Conservation (phyloP, 2,888 invertebrate genomes). For the Drosophila robusta region DNA sequence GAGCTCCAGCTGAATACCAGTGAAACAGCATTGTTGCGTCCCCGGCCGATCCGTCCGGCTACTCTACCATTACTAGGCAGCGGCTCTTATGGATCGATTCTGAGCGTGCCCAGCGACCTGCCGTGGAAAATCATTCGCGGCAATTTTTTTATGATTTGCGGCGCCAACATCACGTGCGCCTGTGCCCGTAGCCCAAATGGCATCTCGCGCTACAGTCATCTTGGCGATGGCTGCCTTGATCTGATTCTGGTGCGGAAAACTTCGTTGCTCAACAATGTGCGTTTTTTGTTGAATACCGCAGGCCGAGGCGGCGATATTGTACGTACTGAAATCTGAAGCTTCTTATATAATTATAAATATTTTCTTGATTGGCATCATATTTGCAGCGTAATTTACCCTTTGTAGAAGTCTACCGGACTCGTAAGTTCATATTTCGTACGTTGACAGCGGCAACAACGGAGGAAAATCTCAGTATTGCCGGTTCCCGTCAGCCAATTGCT, state of each 20-base stretch:
- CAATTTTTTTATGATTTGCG: conserved; percentile 91
- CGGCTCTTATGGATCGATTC: conserved; percentile 25
- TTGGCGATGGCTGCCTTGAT: conserved; percentile 92
- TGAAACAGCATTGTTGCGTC: conserved; percentile 55
- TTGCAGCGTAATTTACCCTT: conserved; percentile 88
- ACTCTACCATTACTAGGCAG: conserved; percentile 40
- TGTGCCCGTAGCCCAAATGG: conserved; percentile 91
- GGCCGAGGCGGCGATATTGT: conserved; percentile 89
- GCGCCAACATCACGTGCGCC: conserved; percentile 91
- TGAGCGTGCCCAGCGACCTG: conserved; percentile 39
- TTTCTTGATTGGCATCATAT: not conserved
- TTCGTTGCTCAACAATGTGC: conserved; percentile 89
- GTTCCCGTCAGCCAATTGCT: conserved; percentile 83
- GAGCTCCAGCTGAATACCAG: conserved; percentile 31
- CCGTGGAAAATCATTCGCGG: conserved; percentile 88
- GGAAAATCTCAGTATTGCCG: conserved; percentile 70
- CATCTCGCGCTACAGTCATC: conserved; percentile 91
- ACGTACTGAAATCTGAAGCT: conserved; percentile 67
- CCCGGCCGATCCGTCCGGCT: conserved; percentile 41
- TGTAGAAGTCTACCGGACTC: conserved; percentile 90
- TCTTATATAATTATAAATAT: not conserved
- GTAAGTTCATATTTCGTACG: conserved; percentile 85
- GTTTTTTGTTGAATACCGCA: conserved; percentile 88
- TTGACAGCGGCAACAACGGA: conserved; percentile 44
- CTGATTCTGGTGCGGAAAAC: conserved; percentile 91